These are phyloP conservation scores for Gortyna flavago DNA, from an alignment of 2,888 invertebrate genomes.

Conservation along the genomic window DNA sequence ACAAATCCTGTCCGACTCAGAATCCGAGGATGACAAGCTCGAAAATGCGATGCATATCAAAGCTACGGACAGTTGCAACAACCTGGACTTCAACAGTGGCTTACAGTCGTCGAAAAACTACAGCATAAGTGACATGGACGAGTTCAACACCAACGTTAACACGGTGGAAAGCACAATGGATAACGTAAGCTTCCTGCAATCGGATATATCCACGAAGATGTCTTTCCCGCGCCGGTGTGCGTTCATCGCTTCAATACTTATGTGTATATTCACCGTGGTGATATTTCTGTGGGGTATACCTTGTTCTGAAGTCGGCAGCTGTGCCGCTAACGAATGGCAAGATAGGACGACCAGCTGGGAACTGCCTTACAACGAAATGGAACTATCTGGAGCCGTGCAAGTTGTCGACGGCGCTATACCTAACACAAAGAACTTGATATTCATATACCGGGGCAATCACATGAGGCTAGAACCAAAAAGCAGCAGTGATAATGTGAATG, in stretches of 20 bases:
- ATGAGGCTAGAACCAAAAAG: slow-evolving; percentile 88
- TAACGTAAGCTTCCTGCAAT: slow-evolving; percentile 87
- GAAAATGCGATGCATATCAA: slow-evolving; percentile 81
- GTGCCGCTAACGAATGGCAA: slow-evolving; percentile 88
- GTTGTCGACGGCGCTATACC: slow-evolving; percentile 92
- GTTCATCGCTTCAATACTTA: slow-evolving; percentile 92
- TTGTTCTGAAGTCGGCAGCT: slow-evolving; percentile 92
- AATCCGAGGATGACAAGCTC: slow-evolving; percentile 93
- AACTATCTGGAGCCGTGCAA: slow-evolving; percentile 92
- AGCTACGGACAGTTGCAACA: slow-evolving; percentile 82
- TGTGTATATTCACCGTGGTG: slow-evolving; percentile 93
- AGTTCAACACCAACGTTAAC: slow-evolving; percentile 85
- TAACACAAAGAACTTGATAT: slow-evolving; percentile 92
- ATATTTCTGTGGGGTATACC: slow-evolving; percentile 94
- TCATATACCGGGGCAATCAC: slow-evolving; percentile 93
- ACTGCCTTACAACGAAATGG: slow-evolving; percentile 92
- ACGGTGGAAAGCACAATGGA: slow-evolving; percentile 88
- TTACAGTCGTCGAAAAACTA: slow-evolving; percentile 85
- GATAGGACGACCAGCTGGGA: slow-evolving; percentile 92
- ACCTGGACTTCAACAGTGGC: slow-evolving; percentile 86
- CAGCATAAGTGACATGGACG: slow-evolving; percentile 87
- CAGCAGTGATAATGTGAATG: slow-evolving; percentile 89
- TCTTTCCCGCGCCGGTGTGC: slow-evolving; percentile 92
- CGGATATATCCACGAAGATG: slow-evolving; percentile 90
- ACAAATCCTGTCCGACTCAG: slow-evolving; percentile 94